These are phyloP conservation scores for Rhabdophis nuchalis DNA, from an alignment of 2,797 vertebrate species.

Conservation along the genomic window DNA sequence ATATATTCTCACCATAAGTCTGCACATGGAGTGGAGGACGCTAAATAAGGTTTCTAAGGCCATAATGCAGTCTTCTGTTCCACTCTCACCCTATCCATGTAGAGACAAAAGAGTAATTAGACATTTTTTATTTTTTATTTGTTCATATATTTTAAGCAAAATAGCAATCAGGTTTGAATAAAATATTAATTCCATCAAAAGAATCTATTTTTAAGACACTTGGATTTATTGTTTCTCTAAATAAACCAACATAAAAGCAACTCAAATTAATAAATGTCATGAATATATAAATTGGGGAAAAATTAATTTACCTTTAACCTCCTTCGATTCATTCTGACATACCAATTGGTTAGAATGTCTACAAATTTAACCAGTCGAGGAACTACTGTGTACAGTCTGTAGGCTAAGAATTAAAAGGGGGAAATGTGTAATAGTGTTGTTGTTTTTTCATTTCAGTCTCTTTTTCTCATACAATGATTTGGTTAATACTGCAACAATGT, in stretches of 20 bases:
- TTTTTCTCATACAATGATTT: not conserved
- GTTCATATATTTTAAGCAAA: not conserved
- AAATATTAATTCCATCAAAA: not conserved
- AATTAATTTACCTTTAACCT: constrained; percentile 87
- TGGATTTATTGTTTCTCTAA: not conserved
- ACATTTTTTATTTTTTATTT: not conserved
- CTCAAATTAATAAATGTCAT: not conserved
- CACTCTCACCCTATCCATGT: constrained; percentile 84
- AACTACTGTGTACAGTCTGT: constrained; percentile 92
- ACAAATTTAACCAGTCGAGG: constrained; percentile 95
- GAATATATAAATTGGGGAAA: not conserved
- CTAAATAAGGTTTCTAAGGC: constrained; percentile 95
- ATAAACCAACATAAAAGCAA: not conserved
- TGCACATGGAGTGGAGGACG: constrained; percentile 93
- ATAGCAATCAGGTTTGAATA: not conserved
- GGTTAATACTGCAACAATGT: not conserved
- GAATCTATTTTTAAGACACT: not conserved
- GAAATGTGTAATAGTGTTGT: not conserved
- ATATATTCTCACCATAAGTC: constrained; percentile 88
- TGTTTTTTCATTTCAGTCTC: not conserved
- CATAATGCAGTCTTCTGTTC: constrained; percentile 86
- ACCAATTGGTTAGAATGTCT: constrained; percentile 97
- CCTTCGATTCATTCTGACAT: constrained; percentile 92
- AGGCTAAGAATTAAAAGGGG: constrained; percentile 72
- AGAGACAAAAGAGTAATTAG: constrained; percentile 26